Percentiles rank a stretch among this genome's conserved stretches.
Conservation (phyloP, 2,888 invertebrate genomes). For the Pasiphila rectangulata region DNA sequence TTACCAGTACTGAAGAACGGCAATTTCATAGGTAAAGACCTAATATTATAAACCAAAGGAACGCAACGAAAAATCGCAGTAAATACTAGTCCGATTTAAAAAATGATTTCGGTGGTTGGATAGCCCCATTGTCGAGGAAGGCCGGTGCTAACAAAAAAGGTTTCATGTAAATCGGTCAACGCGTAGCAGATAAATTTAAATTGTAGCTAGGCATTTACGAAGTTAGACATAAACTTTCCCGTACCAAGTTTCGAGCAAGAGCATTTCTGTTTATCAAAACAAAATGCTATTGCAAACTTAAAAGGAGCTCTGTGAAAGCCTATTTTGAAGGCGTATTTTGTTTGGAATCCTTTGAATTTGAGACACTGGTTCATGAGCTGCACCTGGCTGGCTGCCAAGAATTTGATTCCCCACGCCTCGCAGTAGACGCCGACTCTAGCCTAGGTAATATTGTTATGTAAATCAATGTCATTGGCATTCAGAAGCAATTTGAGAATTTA, state of each 20-base stretch:
- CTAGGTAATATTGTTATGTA: constrained; percentile 24
- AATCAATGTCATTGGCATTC: constrained; percentile 24
- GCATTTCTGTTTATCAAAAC: constrained; percentile 4
- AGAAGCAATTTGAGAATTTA: constrained; percentile 21
- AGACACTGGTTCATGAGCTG: constrained; percentile 11
- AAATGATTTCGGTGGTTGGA: too few species aligned
- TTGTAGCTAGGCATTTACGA: background rate
- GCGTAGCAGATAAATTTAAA: background rate
- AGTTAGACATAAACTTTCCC: background rate
- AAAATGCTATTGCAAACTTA: constrained; percentile 5
- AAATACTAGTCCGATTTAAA: too few species aligned
- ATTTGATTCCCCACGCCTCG: constrained; percentile 11
- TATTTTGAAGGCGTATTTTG: constrained; percentile 6
- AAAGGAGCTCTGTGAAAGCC: constrained; percentile 1
- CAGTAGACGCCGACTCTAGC: constrained; percentile 5
- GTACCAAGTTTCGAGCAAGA: background rate
- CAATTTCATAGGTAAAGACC: too few species aligned
- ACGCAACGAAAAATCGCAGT: too few species aligned
- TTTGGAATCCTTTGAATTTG: constrained; percentile 6
- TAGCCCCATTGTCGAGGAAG: too few species aligned
- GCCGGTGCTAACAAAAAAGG: too few species aligned
- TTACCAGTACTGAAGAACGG: too few species aligned
- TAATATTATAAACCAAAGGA: too few species aligned
- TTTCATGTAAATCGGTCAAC: too few species aligned
- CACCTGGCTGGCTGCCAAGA: constrained; percentile 21